Evolutionary conservation across 53 echinoderm and acorn worm genomes (phyloP).

Genomic region (Glandiceps talaboti): DNA sequence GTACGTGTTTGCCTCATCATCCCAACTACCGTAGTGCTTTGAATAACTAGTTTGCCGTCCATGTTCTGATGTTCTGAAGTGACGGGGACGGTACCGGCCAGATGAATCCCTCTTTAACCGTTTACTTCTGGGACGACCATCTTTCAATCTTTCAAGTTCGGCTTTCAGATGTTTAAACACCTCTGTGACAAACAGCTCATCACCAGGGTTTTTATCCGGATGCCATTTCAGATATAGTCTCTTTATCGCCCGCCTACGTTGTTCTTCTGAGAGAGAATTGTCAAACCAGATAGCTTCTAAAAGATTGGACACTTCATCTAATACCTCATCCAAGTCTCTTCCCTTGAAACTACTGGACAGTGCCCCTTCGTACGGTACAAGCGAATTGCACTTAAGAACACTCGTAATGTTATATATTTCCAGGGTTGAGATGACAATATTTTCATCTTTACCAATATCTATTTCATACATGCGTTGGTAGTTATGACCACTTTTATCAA

Average conservation of each 20-base stretch:
- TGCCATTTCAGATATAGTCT: constrained; percentile 57
- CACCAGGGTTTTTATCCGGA: constrained; percentile 43
- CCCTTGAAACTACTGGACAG: background rate
- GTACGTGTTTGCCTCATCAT: background rate
- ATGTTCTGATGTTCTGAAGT: too few species aligned
- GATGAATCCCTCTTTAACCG: background rate
- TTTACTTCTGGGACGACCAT: background rate
- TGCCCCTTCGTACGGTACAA: background rate
- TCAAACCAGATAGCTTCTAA: background rate
- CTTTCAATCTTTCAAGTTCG: constrained; percentile 17
- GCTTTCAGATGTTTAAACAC: constrained; percentile 43
- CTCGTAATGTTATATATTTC: constrained; percentile 10
- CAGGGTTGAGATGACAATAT: constrained; percentile 16
- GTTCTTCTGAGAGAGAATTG: constrained; percentile 20
- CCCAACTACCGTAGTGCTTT: background rate
- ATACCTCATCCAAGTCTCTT: background rate
- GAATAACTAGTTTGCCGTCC: background rate
- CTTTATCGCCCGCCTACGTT: constrained; percentile 22
- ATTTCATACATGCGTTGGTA: constrained; percentile 9
- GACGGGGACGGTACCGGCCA: background rate
- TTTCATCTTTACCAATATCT: constrained; percentile 17
- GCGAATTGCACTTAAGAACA: background rate
- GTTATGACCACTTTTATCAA: background rate
- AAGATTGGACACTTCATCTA: background rate
- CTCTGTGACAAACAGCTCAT: constrained; percentile 21